Percentiles rank a stretch among this genome's conserved stretches.
Evolutionary conservation across 2,888 invertebrate genomes (phyloP).

Genomic region (Stegana nigrithorax): DNA sequence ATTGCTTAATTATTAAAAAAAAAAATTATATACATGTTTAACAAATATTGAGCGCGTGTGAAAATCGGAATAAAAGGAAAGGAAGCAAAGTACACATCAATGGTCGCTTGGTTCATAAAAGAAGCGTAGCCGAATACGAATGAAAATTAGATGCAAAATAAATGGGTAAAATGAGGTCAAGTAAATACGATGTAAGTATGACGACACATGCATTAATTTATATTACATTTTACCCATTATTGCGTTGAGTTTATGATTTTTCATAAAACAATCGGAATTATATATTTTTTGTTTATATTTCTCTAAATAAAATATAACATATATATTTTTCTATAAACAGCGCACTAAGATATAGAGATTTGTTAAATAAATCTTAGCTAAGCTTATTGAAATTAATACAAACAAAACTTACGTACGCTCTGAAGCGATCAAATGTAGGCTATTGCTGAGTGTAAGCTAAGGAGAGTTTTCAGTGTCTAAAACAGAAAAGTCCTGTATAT

Average conservation of each 20-base stretch:
- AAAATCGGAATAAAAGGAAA: not conserved
- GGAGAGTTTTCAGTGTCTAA: not conserved
- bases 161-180: constrained; percentile 71
- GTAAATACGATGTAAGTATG: constrained; percentile 70
- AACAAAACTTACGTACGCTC: no score
- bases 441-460: no score
- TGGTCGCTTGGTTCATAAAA: constrained; percentile 62
- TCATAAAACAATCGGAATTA: not conserved
- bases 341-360: no score
- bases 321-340: no score
- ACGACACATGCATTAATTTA: not conserved
- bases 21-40: constrained; percentile 4
- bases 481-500: no score
- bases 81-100: constrained; percentile 35
- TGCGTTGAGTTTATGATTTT: not conserved
- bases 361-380: no score
- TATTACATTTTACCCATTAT: not conserved
- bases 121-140: constrained; percentile 69
- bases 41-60: not conserved
- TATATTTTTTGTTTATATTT: no score
- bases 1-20: constrained; percentile 11
- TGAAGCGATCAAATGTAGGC: no score
- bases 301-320: no score
- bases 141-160: constrained; percentile 69
- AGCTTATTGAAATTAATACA: no score